Base-by-base conservation (phyloP, 1,140 invertebrate genomes). In the Drosophila yakuba region DNA sequence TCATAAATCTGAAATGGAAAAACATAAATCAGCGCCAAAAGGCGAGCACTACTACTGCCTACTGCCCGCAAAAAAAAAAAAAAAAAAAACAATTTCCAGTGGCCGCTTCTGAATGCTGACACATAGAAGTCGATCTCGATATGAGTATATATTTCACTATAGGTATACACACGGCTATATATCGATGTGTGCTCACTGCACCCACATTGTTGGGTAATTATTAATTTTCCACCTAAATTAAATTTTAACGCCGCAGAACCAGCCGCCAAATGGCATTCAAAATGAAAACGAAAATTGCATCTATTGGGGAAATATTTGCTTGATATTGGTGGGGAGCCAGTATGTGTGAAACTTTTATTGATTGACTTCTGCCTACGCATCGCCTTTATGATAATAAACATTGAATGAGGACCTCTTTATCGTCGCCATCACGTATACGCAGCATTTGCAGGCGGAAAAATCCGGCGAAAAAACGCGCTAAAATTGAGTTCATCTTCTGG, bases 1-100 rank as follows among this genome's bases (percentile, higher is more conserved):
- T 83, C 83, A 88, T 88, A 88, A 88, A 88, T 88, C 83, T 83
- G 84, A 89, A 89, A 88, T 89, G 84, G 83, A 89, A 88, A 88
- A 88, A 77, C 84, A 88, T 88, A 88, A 88, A 88, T 88, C 83
- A 89, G 67, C 60, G 71, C 63, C 75, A 78, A 82, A 86, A 86
- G 83, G 83, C 76, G 58, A 64, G 74, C 61, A 78, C 69, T 58
- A 78, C 69, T 58, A 78, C 11, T 36, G 23, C 35, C 60, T 64
- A 61, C 68, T 20, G 20, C 20, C 20, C 20, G 20, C 20, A 20
- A 20, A 20, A 20, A 20, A 20, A 20, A 20, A 20, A 20, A 20
- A 1, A 20, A 20, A 20, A 83, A 69, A 76, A 86, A 79, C 62
- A 76, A 76, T 88, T 86, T 83, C 57, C 80, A 79, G 66, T 52